Evolutionary conservation across 2,888 invertebrate genomes (phyloP).

Genomic region (Caenorhabditis uteleia): DNA sequence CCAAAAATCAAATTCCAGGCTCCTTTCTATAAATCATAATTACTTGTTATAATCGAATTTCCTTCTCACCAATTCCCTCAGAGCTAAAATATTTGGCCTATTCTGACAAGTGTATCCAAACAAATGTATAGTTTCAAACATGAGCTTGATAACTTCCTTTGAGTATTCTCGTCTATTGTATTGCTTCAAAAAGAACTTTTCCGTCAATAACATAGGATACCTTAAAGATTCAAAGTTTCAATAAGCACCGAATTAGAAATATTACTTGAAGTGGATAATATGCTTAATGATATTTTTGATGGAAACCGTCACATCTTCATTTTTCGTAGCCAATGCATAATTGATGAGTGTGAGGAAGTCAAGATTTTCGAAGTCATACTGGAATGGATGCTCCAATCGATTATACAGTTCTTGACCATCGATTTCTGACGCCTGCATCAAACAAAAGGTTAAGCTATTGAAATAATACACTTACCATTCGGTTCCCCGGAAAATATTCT

Average conservation of each 20-base stretch:
- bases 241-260: background rate
- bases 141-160: no score
- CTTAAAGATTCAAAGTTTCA: no score
- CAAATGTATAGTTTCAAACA: background rate
- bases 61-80: no score
- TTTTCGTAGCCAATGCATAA: conserved; percentile 3
- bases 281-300: background rate
- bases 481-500: no score
- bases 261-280: background rate
- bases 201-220: no score
- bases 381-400: conserved; percentile 12
- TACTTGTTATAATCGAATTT: no score
- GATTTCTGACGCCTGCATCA: background rate
- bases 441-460: no score
- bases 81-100: background rate
- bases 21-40: no score
- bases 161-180: no score
- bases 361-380: conserved; percentile 1
- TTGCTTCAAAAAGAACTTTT: no score
- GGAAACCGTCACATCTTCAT: background rate
- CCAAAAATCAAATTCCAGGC: no score
- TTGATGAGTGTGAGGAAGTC: conserved; percentile 21
- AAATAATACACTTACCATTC: no score
- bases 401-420: background rate
- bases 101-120: background rate